Evolutionary conservation across 2,888 invertebrate genomes (phyloP), one percentile per base, ranked within the genome.

Genomic region (Brachylomia viminalis): DNA sequence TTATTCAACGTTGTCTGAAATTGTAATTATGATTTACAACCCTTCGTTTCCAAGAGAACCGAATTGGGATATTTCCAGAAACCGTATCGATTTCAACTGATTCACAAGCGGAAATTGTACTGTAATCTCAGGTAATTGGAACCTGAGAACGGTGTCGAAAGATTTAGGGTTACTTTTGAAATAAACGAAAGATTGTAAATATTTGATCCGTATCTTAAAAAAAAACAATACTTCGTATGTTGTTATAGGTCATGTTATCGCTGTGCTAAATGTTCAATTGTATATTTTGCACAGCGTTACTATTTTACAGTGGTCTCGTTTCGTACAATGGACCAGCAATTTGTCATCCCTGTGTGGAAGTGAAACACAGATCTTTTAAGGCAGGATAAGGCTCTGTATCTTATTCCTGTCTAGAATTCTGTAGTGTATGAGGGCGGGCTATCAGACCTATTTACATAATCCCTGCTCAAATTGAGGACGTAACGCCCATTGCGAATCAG

Each of bases 401-500:
- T n/a, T n/a, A n/a, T n/a, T n/a, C n/a, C n/a, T n/a, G n/a, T n/a
- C n/a, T 70, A 58, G 49, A 79, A 75, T 45, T 66, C 61, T 70
- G 45, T 8, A 75, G 78, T 49, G 33, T 80, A 67, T 58, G 59
- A 42, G 33, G 52, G 42, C 38, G 33, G 38, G 45, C 75, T 49
- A 67, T 54, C 30, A 67, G 62, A 66, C 38, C 38, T 15, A 69
- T 82, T 80, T 49, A 75, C 75, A 59, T 82, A 80, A 77, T 80
- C 62, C 30, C 3, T 76, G 61, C 80, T 83, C 76, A 86, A 85
- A 85, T 86, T 86, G 75, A 85, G 75, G 77, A 65, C 64, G 61
- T 56, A 42, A 64, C 64, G 58, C 49, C 47, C 64, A 68, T 65
- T 75, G 71, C n/a, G 56, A 77, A 80, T 79, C 69, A 77, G 72